Evolutionary conservation across 2,113 vertebrate genomes (phyloP).

Genomic region (Percopsis transmontana): DNA sequence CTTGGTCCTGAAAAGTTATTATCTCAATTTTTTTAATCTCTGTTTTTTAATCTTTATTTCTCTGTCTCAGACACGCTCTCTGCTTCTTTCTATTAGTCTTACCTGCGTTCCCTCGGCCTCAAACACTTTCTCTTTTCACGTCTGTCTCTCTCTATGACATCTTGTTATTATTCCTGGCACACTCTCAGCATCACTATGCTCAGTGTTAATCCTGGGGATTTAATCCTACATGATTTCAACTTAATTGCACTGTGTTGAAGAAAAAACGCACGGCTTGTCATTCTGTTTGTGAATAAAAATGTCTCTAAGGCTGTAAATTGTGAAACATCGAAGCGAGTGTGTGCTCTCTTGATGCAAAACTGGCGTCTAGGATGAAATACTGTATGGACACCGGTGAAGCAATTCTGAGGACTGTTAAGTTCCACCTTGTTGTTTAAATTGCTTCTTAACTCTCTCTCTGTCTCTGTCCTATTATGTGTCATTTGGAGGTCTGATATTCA

Average conservation of each 20-base stretch:
- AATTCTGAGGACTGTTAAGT: slow-evolving; percentile 26
- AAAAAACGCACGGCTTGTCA: slow-evolving; percentile 33
- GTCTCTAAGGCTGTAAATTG: slow-evolving; percentile 33
- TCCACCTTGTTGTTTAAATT: slow-evolving; percentile 3
- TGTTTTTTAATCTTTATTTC: not conserved
- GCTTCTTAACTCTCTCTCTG: not conserved
- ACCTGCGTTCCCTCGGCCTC: not conserved
- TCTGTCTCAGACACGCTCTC: not conserved
- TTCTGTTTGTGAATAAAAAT: slow-evolving; percentile 45
- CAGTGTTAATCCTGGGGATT: slow-evolving; percentile 57
- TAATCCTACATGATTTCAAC: slow-evolving; percentile 42
- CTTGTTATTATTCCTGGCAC: slow-evolving; percentile 30
- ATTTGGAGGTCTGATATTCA: slow-evolving; percentile 20
- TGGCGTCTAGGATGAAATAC: slow-evolving; percentile 13
- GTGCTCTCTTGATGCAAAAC: slow-evolving; percentile 23
- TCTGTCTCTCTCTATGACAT: slow-evolving; percentile 10
- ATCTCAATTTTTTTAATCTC: not conserved
- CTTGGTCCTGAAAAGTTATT: too few relatives aligned
- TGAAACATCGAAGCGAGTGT: slow-evolving; percentile 44
- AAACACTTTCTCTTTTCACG: not conserved
- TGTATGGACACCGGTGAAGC: slow-evolving; percentile 2
- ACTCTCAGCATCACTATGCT: slow-evolving; percentile 30
- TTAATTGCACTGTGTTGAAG: slow-evolving; percentile 55
- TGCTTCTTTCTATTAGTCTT: not conserved
- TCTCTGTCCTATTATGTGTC: not conserved